These are phyloP conservation scores for Dicyrtoma fusca DNA, from an alignment of 2,888 invertebrate species.

Conservation along the genomic window DNA sequence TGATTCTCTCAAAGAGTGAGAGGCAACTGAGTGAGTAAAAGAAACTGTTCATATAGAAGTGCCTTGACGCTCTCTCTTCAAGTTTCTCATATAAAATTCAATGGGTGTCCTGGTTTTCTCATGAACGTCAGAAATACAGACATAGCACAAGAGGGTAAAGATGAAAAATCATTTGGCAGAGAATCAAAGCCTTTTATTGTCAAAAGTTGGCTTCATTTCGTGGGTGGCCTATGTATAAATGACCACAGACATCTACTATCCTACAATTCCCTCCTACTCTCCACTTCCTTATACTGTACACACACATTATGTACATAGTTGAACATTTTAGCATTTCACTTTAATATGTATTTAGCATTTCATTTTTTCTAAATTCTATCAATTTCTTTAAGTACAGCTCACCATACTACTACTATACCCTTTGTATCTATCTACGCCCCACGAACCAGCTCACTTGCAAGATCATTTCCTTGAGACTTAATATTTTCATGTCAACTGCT, in stretches of 20 bases:
- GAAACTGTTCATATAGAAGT: not conserved
- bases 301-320: too few species aligned
- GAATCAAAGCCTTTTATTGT: constrained; percentile 35
- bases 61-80: constrained; percentile 22
- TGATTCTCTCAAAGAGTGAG: too few species aligned
- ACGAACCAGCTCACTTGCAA: too few species aligned
- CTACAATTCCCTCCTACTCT: not conserved
- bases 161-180: constrained; percentile 29
- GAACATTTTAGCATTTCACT: too few species aligned
- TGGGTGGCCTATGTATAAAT: constrained; percentile 12
- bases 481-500: too few species aligned
- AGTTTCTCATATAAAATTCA: constrained; percentile 33
- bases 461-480: too few species aligned
- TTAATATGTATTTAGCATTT: too few species aligned
- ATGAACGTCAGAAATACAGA: not conserved
- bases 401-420: too few species aligned
- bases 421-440: too few species aligned
- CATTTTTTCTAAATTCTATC: too few species aligned
- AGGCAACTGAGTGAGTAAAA: not conserved
- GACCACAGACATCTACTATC: constrained; percentile 23
- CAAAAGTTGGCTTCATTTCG: constrained; percentile 34
- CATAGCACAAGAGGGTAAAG: constrained; percentile 3
- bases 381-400: too few species aligned
- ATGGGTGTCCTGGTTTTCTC: constrained; percentile 19
- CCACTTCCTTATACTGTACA: too few species aligned